phyloP scores from a whole-genome alignment of 1,140 invertebrate species.

The Whitmania pigra region DNA sequence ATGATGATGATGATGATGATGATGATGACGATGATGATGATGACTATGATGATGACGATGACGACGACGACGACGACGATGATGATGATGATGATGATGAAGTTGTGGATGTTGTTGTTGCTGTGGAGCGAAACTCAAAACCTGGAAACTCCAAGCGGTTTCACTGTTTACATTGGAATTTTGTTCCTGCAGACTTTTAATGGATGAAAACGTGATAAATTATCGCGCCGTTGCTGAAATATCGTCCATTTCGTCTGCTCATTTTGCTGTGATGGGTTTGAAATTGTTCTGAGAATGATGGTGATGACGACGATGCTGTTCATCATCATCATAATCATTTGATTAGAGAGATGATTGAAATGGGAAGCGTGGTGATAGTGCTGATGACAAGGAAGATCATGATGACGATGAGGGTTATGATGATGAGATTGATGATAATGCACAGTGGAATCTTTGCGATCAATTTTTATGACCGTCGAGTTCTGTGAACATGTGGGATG shows the following conservation, averaged over 20 bases:
- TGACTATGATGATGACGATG: neutral
- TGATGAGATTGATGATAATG: conserved; percentile 2
- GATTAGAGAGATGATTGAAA: neutral
- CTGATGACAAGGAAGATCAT: neutral
- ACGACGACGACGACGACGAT: neutral
- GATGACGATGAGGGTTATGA: no score
- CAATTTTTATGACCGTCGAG: conserved; percentile 1
- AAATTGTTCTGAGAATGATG: conserved; percentile 9
- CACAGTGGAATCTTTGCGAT: neutral
- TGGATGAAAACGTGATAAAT: no score
- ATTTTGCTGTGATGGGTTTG: neutral
- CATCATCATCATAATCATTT: neutral
- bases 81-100: neutral
- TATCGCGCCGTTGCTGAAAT: no score
- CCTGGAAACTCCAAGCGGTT: no score
- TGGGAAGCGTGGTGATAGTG: neutral
- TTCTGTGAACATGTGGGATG: neutral
- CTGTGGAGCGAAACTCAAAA: no score
- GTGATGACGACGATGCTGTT: conserved; percentile 1
- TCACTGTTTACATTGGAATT: no score
- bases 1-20: neutral
- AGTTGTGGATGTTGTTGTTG: neutral
- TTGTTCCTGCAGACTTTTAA: no score
- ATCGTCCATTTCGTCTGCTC: no score
- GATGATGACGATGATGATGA: neutral